Percentiles rank a stretch among this genome's conserved stretches.
Evolutionary conservation across 1,140 invertebrate species (phyloP).

Genomic region (Zaprionus camerounensis): DNA sequence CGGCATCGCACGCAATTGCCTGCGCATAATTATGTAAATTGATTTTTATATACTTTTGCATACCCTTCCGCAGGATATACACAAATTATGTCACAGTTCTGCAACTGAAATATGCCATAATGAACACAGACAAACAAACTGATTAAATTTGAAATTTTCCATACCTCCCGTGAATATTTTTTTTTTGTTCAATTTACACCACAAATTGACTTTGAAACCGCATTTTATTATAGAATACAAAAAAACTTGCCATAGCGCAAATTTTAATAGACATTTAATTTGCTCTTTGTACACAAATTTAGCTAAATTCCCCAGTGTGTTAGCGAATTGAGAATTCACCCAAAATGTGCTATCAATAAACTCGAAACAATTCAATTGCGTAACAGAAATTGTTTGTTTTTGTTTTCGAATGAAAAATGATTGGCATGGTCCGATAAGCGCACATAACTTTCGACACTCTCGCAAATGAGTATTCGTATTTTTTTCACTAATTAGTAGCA

Average conservation of each 20-base stretch:
- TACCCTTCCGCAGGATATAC: background rate
- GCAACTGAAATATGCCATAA: background rate
- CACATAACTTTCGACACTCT: background rate
- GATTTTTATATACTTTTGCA: background rate
- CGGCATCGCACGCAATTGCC: background rate
- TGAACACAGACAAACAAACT: background rate
- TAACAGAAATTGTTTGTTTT: background rate
- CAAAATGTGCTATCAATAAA: background rate
- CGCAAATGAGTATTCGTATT: background rate
- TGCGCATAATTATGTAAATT: slow-evolving; percentile 8
- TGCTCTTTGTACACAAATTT: background rate
- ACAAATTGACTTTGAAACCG: background rate
- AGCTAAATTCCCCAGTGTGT: background rate
- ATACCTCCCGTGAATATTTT: background rate
- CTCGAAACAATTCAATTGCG: background rate
- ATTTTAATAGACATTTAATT: background rate
- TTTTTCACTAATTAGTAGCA: slow-evolving; percentile 7
- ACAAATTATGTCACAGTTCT: background rate
- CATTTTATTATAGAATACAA: background rate
- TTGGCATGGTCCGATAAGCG: background rate
- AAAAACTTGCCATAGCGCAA: background rate
- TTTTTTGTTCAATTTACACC: background rate
- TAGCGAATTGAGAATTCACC: background rate
- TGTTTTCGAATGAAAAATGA: background rate
- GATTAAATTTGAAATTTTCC: background rate